Conservation (phyloP, 2,113 vertebrate genomes). For the Mesoclemmys tuberculata region DNA sequence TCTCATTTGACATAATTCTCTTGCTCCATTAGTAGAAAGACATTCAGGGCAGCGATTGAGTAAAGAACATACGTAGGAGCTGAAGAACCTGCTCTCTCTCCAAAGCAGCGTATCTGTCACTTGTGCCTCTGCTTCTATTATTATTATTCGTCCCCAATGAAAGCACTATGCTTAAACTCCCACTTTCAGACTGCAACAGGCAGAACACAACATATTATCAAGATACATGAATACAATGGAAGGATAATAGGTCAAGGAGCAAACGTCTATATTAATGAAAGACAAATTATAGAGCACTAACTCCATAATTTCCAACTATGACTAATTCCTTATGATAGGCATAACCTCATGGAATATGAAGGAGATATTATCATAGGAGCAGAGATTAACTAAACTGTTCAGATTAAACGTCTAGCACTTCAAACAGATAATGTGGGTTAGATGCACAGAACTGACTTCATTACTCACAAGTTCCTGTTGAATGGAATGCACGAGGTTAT, state of each 20-base stretch:
- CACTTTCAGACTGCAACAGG: neutral
- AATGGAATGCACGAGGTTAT: neutral
- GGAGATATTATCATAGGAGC: neutral
- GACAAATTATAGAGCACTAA: neutral
- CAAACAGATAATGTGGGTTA: neutral
- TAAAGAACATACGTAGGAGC: neutral
- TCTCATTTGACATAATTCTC: neutral
- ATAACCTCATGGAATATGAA: neutral
- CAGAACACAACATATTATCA: neutral
- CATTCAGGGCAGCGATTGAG: neutral
- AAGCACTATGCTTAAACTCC: neutral
- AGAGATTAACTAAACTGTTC: neutral
- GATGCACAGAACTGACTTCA: neutral
- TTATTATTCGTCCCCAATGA: fast-evolving
- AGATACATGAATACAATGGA: neutral
- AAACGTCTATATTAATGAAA: neutral
- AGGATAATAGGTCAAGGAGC: neutral
- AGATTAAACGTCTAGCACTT: neutral
- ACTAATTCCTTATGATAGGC: neutral
- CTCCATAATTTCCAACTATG: neutral
- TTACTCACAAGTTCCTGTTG: neutral
- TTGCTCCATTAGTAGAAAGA: neutral
- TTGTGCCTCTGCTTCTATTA: too few species aligned
- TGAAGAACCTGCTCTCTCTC: neutral
- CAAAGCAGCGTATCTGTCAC: neutral